Percentiles rank a stretch among this genome's conserved stretches.
These are phyloP conservation scores for Eurytoma californica DNA, from an alignment of 2,888 invertebrate genomes.

Conservation along the genomic window DNA sequence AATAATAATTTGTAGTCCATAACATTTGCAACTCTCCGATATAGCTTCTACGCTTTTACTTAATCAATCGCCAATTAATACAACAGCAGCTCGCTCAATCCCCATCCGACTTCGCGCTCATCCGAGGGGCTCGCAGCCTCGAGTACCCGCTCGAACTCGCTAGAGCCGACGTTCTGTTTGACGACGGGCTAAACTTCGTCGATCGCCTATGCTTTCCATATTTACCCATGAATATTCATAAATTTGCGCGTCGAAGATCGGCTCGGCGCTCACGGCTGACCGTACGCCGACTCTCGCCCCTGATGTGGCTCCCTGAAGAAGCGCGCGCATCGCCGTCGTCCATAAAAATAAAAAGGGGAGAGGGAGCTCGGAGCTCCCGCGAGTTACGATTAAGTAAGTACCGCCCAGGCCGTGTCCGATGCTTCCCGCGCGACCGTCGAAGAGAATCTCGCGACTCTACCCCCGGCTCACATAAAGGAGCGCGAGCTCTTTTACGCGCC, in stretches of 20 bases:
- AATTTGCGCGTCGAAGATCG: slow-evolving; percentile 57
- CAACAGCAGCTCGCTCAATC: not conserved
- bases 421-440: slow-evolving; percentile 24
- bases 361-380: slow-evolving; percentile 19
- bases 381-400: slow-evolving; percentile 63
- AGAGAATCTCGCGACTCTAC: slow-evolving; percentile 10
- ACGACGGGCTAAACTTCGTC: not conserved
- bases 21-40: too few relatives aligned
- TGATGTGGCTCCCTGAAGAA: not conserved
- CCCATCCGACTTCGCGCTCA: too few relatives aligned
- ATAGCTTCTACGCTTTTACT: too few relatives aligned
- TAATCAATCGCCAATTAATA: not conserved
- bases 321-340: not conserved
- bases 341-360: slow-evolving; percentile 20
- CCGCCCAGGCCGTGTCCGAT: slow-evolving; percentile 64
- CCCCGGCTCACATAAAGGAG: not conserved
- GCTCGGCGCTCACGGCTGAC: slow-evolving; percentile 12
- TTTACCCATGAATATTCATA: slow-evolving; percentile 72
- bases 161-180: not conserved
- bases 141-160: too few relatives aligned
- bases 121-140: too few relatives aligned
- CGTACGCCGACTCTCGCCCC: slow-evolving; percentile 19
- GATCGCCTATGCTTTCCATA: slow-evolving; percentile 55
- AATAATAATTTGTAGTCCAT: too few relatives aligned
- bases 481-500: slow-evolving; percentile 55